Conservation (phyloP, 2,888 invertebrate genomes). For the Yponomeuta evonymella region DNA sequence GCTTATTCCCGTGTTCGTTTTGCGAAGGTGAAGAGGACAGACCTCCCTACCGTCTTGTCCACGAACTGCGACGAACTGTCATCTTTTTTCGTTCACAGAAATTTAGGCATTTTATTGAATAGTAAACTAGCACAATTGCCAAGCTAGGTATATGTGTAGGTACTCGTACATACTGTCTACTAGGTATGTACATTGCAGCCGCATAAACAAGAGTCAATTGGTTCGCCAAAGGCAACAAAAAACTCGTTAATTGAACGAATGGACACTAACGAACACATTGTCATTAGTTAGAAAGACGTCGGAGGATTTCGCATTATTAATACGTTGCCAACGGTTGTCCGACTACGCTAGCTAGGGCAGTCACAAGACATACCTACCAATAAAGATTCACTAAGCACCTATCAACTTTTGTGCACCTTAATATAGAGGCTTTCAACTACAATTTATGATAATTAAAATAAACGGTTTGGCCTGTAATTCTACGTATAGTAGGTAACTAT, state of each 20-base stretch:
- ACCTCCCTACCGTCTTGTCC: too few relatives aligned
- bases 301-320: background rate
- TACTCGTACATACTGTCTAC: background rate
- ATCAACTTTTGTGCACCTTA: too few relatives aligned
- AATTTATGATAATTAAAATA: too few relatives aligned
- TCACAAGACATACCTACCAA: background rate
- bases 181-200: background rate
- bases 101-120: background rate
- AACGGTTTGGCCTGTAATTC: too few relatives aligned
- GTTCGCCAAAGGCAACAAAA: conserved; percentile 52
- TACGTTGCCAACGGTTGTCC: background rate
- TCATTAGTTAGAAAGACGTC: conserved; percentile 20
- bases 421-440: too few relatives aligned
- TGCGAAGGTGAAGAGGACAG: too few relatives aligned
- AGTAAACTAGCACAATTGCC: background rate
- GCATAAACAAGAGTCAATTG: conserved; percentile 58
- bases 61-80: too few relatives aligned
- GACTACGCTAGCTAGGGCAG: background rate
- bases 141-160: too few relatives aligned
- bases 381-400: too few relatives aligned
- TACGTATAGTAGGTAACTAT: too few relatives aligned
- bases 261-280: conserved; percentile 54
- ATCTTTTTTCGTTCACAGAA: too few relatives aligned
- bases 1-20: too few relatives aligned
- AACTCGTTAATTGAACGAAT: conserved; percentile 37